Percentiles rank a stretch among this genome's conserved stretches.
phyloP scores from a whole-genome alignment of 2,888 invertebrate genomes.

The Mechanitis mazaeus region DNA sequence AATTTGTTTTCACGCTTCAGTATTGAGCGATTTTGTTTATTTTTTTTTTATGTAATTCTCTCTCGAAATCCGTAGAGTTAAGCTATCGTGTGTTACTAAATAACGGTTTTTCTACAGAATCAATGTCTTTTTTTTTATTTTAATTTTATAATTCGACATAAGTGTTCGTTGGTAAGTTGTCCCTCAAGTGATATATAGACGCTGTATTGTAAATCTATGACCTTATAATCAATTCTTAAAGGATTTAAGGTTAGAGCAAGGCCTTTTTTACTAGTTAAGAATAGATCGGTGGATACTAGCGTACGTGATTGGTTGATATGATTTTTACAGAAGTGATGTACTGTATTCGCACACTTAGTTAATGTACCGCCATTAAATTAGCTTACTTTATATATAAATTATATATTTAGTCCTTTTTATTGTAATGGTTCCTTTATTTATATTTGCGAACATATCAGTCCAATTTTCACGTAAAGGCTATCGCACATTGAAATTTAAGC shows the following conservation, averaged over 20 bases:
- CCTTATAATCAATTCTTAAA: constrained; percentile 71
- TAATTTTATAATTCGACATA: constrained; percentile 44
- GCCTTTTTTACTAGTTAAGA: constrained; percentile 68
- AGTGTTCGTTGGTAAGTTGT: constrained; percentile 56
- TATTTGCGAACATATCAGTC: constrained; percentile 46
- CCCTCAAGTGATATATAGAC: constrained; percentile 70
- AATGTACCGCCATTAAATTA: constrained; percentile 1
- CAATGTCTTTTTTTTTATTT: constrained; percentile 46
- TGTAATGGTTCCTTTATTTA: constrained; percentile 40
- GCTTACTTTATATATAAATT: neutral
- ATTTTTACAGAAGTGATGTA: constrained; percentile 27
- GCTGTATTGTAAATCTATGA: constrained; percentile 69
- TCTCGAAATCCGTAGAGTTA: constrained; percentile 59
- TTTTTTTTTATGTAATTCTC: constrained; percentile 40
- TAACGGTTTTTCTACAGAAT: constrained; percentile 67
- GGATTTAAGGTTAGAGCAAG: constrained; percentile 72
- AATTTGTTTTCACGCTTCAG: constrained; percentile 35
- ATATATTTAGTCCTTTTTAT: constrained; percentile 28
- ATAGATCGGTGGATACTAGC: constrained; percentile 48
- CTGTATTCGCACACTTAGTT: constrained; percentile 12
- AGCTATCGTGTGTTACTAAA: constrained; percentile 67
- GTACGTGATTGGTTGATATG: constrained; percentile 55
- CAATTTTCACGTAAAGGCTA: constrained; percentile 7
- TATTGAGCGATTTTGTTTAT: constrained; percentile 28
- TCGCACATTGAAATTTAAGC: too few species aligned